These are phyloP conservation scores for Drosophila nigricruria DNA, from an alignment of 2,888 invertebrate species.

Conservation along the genomic window DNA sequence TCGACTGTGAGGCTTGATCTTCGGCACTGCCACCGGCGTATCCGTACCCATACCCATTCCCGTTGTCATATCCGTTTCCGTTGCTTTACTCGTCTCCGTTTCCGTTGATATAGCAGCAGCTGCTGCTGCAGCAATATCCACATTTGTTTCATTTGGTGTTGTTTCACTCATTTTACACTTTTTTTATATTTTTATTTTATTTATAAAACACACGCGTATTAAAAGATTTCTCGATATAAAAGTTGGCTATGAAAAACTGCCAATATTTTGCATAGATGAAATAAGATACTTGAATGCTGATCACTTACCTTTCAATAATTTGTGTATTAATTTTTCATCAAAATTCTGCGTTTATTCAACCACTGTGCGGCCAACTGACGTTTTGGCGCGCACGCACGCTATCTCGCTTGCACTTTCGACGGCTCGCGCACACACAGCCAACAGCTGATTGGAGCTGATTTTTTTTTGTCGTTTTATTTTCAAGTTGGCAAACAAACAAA, in stretches of 20 bases:
- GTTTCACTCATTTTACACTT: slow-evolving; percentile 78
- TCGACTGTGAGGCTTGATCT: slow-evolving; percentile 32
- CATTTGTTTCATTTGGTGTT: slow-evolving; percentile 39
- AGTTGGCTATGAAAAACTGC: slow-evolving; percentile 24
- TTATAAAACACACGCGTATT: slow-evolving; percentile 61
- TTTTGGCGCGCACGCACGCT: slow-evolving; percentile 66
- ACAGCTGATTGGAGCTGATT: slow-evolving; percentile 64
- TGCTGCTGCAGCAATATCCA: slow-evolving; percentile 18
- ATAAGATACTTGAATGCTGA: slow-evolving; percentile 25
- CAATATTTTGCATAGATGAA: slow-evolving; percentile 8
- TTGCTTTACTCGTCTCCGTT: not conserved
- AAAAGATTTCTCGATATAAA: slow-evolving; percentile 41
- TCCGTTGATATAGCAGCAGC: slow-evolving; percentile 5
- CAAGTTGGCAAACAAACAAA: slow-evolving; percentile 60
- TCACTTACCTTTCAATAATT: slow-evolving; percentile 55
- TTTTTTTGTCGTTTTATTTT: slow-evolving; percentile 42
- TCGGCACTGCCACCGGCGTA: slow-evolving; percentile 19
- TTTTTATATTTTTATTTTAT: slow-evolving; percentile 30
- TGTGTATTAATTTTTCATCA: slow-evolving; percentile 17
- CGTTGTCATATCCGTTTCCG: not conserved
- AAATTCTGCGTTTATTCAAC: not conserved
- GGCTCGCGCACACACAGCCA: slow-evolving; percentile 37
- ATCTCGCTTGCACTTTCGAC: slow-evolving; percentile 45
- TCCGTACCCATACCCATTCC: slow-evolving; percentile 9
- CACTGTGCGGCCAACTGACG: slow-evolving; percentile 55